These are phyloP conservation scores for Linnaemya tessellans DNA, from an alignment of 2,888 invertebrate species.

Conservation along the genomic window DNA sequence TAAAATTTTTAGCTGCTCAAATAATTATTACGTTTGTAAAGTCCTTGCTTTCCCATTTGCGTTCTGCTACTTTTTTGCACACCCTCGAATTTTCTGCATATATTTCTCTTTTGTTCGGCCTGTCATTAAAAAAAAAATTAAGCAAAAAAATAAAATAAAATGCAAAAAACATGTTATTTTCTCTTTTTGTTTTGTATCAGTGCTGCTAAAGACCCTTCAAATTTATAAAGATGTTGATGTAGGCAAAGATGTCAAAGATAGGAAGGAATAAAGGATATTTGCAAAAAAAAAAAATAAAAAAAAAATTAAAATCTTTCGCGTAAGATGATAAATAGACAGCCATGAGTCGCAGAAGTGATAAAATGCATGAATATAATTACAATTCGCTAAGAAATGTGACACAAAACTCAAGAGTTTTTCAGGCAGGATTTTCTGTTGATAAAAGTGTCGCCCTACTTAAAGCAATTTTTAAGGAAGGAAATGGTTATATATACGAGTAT, in stretches of 20 bases:
- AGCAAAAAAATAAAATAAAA: too few relatives aligned
- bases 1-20: too few relatives aligned
- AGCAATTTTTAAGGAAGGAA: not conserved
- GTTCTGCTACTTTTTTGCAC: too few relatives aligned
- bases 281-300: not conserved
- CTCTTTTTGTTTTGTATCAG: conserved; percentile 12
- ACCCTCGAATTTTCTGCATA: too few relatives aligned
- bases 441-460: conserved; percentile 16
- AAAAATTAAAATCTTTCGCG: conserved; percentile 18
- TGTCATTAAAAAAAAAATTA: conserved; percentile 22
- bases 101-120: conserved; percentile 11
- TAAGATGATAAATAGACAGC: conserved; percentile 39
- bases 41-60: not conserved
- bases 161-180: not conserved
- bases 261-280: too few relatives aligned
- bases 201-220: conserved; percentile 44
- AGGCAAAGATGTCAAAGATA: conserved; percentile 60
- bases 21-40: too few relatives aligned
- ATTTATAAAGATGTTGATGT: conserved; percentile 41
- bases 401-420: not conserved
- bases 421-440: not conserved
- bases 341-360: conserved; percentile 15
- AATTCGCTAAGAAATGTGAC: not conserved
- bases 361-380: conserved; percentile 28
- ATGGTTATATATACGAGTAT: not conserved